Base-by-base conservation (phyloP, 2,797 vertebrate species). In the Vespertilio murinus region DNA sequence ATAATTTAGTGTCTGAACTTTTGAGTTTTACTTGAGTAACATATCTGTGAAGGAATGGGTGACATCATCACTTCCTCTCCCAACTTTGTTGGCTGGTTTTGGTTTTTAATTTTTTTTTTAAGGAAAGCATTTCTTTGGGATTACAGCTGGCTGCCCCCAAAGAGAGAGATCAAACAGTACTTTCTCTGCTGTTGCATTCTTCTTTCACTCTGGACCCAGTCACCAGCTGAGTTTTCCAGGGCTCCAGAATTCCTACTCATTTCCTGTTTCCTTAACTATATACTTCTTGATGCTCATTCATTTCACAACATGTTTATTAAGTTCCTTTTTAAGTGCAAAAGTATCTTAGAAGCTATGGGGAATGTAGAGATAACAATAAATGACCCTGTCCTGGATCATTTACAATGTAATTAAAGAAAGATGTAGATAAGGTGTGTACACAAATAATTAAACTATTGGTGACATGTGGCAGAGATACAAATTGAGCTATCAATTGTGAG, bases 81-180 rank as follows among this genome's bases (percentile, higher is more conserved):
- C 93, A 70, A 78, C 40, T 95, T 87, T 71, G 59, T 79, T 64
- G 61, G 82, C 81, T 56, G 40, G 6, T 18, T 14, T 82, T 69
- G 54, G 1, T 20, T 45, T 83, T 59, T 40, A 61, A 30, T 23
- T 84, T 71, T 74, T 70, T 74, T 94, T 88, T 75, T 35, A 54
- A 74, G 67, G 67, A 78, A 92, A 95, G 40, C 47, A 69, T 91
- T 84, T 91, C 65, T 91, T n/a, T 56, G 90, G 61, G 77, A 67
- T 87, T 93, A 80, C 95, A 95, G 94, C 93, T 96, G 96, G 94
- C 75, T 89, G 93, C 70, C 82, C 89, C 70, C 35, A 47, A 86
- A 84, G 81, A 47, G 81, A 47, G 47, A 77, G 83, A 69, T 35
- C 95, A 82, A 54, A 80, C 45, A 14, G 80, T 88, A 67, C 42